Percentiles rank a stretch among this genome's conserved stretches.
phyloP scores from a whole-genome alignment of 2,888 invertebrate species.

The Oscheius sp. region DNA sequence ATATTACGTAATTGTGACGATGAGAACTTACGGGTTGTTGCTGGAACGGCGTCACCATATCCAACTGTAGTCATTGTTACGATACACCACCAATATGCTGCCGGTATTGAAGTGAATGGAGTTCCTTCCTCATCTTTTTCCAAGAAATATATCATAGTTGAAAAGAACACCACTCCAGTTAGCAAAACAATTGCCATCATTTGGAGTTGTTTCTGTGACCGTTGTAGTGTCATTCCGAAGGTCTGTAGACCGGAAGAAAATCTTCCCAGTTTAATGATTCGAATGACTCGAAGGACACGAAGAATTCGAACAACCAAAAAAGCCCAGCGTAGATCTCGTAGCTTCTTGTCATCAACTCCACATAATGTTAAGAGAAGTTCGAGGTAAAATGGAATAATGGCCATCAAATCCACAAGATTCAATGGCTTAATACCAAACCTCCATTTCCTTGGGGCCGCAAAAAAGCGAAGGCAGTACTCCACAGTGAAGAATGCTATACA shows the following conservation, averaged over 20 bases:
- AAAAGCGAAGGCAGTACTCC: conserved; percentile 63
- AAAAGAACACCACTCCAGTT: conserved; percentile 70
- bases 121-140: conserved; percentile 69
- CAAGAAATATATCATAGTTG: conserved; percentile 70
- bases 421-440: conserved; percentile 67
- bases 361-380: conserved; percentile 66
- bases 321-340: conserved; percentile 68
- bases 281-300: conserved; percentile 63
- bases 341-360: conserved; percentile 68
- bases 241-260: conserved; percentile 68
- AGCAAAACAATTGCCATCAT: conserved; percentile 69
- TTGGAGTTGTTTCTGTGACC: conserved; percentile 68
- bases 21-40: conserved; percentile 63
- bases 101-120: conserved; percentile 69
- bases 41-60: conserved; percentile 68
- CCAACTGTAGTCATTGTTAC: conserved; percentile 70
- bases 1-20: not conserved
- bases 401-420: conserved; percentile 65
- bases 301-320: conserved; percentile 70
- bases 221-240: conserved; percentile 69
- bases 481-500: conserved; percentile 70
- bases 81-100: conserved; percentile 70
- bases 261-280: conserved; percentile 68
- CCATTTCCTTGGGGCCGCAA: conserved; percentile 67
- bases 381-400: conserved; percentile 69